Base-by-base conservation (phyloP, 1,140 invertebrate genomes). In the Bilobella aurantiaca region DNA sequence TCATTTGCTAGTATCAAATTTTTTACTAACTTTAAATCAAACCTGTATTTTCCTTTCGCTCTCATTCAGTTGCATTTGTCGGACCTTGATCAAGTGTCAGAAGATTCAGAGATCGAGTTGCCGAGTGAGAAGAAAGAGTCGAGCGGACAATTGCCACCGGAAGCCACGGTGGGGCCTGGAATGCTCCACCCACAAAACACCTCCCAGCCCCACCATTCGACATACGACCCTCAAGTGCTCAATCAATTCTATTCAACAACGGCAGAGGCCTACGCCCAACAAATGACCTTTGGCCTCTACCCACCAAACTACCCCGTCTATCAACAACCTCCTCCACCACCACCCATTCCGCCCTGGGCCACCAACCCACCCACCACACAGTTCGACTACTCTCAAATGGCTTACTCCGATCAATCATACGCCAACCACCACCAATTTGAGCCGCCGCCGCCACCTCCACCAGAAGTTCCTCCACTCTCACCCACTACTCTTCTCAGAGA, bases 11-110 rank as follows among this genome's bases (percentile, higher is more conserved):
- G n/a, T n/a, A n/a, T n/a, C n/a, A n/a, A n/a, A n/a, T n/a, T n/a
- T n/a, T n/a, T n/a, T n/a, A n/a, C n/a, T n/a, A n/a, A n/a, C n/a
- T n/a, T n/a, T n/a, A n/a, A n/a, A n/a, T n/a, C n/a, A n/a, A n/a
- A n/a, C n/a, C n/a, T n/a, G n/a, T n/a, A n/a, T n/a, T n/a, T n/a
- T n/a, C n/a, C n/a, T n/a, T n/a, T n/a, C n/a, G n/a, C n/a, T n/a
- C n/a, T n/a, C n/a, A 42, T 59, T 59, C 58, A 59, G 57, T 65
- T 29, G 5, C 58, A 14, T 3, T 29, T 59, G 58, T 29, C 56
- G 18, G 71, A 69, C 5, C 62, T 72, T 56, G 71, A 72, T 25
- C 60, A 68, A 49, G 61, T 72, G 3, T 72, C 71, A 1, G 71
- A 72, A 56, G 71, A 72, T 29, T 67, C 66, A 14, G 60, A 37